Base-by-base conservation (phyloP, 2,888 invertebrate genomes). In the Nebria brevicollis region DNA sequence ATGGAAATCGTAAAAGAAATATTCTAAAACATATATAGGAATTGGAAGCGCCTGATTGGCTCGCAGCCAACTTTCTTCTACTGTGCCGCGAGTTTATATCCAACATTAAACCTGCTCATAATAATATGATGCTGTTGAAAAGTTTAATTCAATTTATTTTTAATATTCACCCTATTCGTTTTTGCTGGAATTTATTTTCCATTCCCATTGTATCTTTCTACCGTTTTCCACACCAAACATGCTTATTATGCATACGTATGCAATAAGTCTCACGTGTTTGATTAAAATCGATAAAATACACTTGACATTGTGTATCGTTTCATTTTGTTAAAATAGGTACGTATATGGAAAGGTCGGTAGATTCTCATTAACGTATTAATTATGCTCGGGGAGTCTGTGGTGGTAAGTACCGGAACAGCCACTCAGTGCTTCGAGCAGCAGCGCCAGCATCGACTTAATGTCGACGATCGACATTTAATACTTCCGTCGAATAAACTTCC, bases 341-440 rank as follows among this genome's bases (percentile, higher is more conserved):
- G 66, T 66, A 20, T 66, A 20, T 70, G 25, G 54, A 72, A 72
- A 77, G 77, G 77, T 77, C 77, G 64, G 72, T 72, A 77, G 70
- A 68, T 73, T 73, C 42, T 78, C 66, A 74, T 78, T 78, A 78
- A 42, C 73, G 66, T 74, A 78, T 78, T 78, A 78, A 78, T 78
- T 78, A 78, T 78, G 73, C 26, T 42, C 65, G 72, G 66, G 66
- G 74, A 78, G 66, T 34, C 34, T 43, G 25, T 70, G 72, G 25
- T 70, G 72, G 72, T 77, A 77, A 72, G 34, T 77, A 77, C 77
- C 43, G 72, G 66, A 66, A 75, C 54, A 54, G 72, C 25, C 72
- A 72, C 72, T 77, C 68, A 77, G 68, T 15, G 26, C 15, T 20
- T 66, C 65, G 66, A 54, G 54, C 54, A 42, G 8, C 70, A 42